A percentile compares a stretch with the other conserved stretches of the same genome.
phyloP scores from a whole-genome alignment of 1,140 invertebrate species.

The Halictus rubicundus region DNA sequence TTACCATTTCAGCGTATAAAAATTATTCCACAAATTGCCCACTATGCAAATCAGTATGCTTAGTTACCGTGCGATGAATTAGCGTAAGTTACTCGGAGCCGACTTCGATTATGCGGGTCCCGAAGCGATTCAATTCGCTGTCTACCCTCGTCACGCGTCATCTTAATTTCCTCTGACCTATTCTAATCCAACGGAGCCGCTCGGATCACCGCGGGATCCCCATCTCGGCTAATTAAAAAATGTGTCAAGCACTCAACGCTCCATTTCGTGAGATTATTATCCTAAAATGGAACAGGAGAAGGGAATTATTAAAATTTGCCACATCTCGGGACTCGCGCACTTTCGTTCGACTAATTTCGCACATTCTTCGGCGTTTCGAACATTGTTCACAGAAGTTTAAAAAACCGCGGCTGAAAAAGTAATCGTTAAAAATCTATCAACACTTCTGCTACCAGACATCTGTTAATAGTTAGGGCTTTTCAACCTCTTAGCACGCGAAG shows the following conservation, averaged over 20 bases:
- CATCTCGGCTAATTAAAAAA: constrained; percentile 12
- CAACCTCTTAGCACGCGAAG: too few species aligned
- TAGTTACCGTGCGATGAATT: neutral
- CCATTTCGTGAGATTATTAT: neutral
- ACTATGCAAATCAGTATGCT: too few species aligned
- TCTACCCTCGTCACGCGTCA: constrained; percentile 32
- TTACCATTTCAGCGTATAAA: too few species aligned
- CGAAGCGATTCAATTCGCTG: constrained; percentile 5
- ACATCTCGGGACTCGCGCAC: too few species aligned
- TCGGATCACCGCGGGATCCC: neutral
- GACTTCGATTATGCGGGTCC: neutral
- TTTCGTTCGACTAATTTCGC: too few species aligned
- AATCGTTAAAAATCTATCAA: too few species aligned
- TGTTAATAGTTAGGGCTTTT: too few species aligned
- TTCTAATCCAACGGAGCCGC: constrained; percentile 16
- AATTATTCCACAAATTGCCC: too few species aligned
- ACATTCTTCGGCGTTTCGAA: too few species aligned
- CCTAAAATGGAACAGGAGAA: neutral
- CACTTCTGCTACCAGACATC: too few species aligned
- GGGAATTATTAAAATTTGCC: neutral
- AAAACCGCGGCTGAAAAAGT: too few species aligned
- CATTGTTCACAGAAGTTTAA: too few species aligned
- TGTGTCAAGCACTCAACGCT: neutral
- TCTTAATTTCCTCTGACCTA: constrained; percentile 33
- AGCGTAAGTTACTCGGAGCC: neutral